Evolutionary conservation across 2,888 invertebrate species (phyloP).

Genomic region (Eristalinus sepulchralis): DNA sequence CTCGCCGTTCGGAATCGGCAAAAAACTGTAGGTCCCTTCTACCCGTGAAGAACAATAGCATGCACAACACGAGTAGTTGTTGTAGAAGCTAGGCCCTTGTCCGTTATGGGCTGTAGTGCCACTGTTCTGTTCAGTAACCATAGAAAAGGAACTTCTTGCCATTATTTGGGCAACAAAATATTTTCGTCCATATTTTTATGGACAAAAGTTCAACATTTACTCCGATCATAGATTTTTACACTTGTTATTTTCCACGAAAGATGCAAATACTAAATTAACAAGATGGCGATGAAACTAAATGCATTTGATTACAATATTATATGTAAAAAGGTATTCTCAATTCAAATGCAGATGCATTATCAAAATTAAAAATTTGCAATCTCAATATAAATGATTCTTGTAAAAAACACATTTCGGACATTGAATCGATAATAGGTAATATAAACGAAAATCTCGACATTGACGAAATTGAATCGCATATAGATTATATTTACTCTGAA

Average conservation of each 20-base stretch:
- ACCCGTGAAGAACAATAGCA: no score
- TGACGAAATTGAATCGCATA: conserved; percentile 13
- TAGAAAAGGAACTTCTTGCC: no score
- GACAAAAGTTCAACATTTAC: conserved; percentile 76
- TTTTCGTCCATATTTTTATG: conserved; percentile 77
- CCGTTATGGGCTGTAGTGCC: no score
- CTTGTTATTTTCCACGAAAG: conserved; percentile 77
- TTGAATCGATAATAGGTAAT: conserved; percentile 11
- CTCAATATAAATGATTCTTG: conserved; percentile 17
- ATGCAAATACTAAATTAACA: conserved; percentile 76
- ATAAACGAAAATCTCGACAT: not conserved
- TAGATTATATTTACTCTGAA: conserved; percentile 11
- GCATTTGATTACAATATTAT: no score
- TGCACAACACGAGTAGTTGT: no score
- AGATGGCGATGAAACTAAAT: conserved; percentile 76
- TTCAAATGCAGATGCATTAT: conserved; percentile 66
- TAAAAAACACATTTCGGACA: conserved; percentile 1
- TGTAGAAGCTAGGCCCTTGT: no score
- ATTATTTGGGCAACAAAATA: no score
- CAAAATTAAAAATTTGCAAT: conserved; percentile 47
- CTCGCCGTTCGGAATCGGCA: no score
- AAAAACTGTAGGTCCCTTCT: no score
- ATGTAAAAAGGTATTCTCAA: conserved; percentile 72
- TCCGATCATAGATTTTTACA: conserved; percentile 78
- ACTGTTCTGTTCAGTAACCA: no score